A percentile compares a stretch with the other conserved stretches of the same genome.
Evolutionary conservation across 2,113 vertebrate genomes (phyloP).

Genomic region (Uria aalge): DNA sequence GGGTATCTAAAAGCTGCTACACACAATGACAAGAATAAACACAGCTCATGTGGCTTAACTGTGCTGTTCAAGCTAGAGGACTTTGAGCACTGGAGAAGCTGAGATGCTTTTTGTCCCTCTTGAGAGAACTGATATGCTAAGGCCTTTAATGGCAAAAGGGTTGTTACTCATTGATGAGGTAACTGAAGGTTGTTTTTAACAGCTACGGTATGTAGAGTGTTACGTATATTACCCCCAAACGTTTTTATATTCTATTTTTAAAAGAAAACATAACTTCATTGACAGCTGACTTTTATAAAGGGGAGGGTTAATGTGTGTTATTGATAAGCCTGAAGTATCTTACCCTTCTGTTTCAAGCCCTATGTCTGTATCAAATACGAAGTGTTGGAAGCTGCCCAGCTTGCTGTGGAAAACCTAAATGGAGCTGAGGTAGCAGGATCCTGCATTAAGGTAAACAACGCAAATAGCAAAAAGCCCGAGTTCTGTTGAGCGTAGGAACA

Average conservation of each 20-base stretch:
- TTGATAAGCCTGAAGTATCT: neutral
- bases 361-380: conserved; percentile 81
- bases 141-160: neutral
- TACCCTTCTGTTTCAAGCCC: conserved; percentile 66
- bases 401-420: conserved; percentile 80
- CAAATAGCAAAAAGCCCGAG: neutral
- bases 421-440: conserved; percentile 67
- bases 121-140: neutral
- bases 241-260: neutral
- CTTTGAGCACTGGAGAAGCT: neutral
- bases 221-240: neutral
- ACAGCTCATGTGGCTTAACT: neutral
- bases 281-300: neutral
- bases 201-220: neutral
- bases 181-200: neutral
- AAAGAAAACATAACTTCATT: neutral
- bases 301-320: neutral
- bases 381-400: conserved; percentile 83
- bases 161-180: neutral
- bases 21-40: neutral
- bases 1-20: neutral
- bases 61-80: neutral
- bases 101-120: neutral
- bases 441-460: conserved; percentile 65
- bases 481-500: neutral